Evolutionary conservation across 2,797 vertebrate genomes (phyloP), one percentile per base, ranked within the genome.

Genomic region (Enoplosus armatus): DNA sequence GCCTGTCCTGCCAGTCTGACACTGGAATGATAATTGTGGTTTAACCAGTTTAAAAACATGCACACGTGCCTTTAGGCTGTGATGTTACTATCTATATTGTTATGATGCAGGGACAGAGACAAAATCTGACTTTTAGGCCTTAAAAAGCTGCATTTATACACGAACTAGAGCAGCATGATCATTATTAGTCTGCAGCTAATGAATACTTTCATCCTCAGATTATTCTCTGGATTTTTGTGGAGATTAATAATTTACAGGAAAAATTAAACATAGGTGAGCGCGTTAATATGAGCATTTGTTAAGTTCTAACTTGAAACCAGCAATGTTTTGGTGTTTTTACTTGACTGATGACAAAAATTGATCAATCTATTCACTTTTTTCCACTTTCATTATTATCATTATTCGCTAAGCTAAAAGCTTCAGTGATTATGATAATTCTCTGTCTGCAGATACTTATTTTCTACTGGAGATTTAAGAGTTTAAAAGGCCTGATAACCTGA

Each of bases 1-100:
- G 63, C 33, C 26, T 54, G 75, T 72, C 31, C 54, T 51, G 48
- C 61, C 61, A 24, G 50, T 60, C 56, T 31, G 33, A 43, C 58
- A 29, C 41, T 68, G 65, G 33, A 26, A 24, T 76, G 20, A 29
- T 67, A 15, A 51, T 31, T 74, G 20, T 37, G 48, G 26, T 15
- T 71, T 18, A 62, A 27, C 63, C 11, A 5, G 31, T 24, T 59
- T 3, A 1, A 27, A 27, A 9, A 75, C 61, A 20, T 6, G 29
- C n/a, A 22, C 11, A 53, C 0, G 1, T 64, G 18, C 24, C 16
- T 41, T 47, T 2, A 22, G 5, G 26, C 5, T 60, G 10, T 9
- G 22, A 24, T 61, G 4, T 31, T 18, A 1, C 15, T 27, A 22
- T 41, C 2, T 14, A 4, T 2, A 9, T 61, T 1, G 2, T 47